Base-by-base conservation (phyloP, 2,888 invertebrate genomes). In the Diarsia rubi region DNA sequence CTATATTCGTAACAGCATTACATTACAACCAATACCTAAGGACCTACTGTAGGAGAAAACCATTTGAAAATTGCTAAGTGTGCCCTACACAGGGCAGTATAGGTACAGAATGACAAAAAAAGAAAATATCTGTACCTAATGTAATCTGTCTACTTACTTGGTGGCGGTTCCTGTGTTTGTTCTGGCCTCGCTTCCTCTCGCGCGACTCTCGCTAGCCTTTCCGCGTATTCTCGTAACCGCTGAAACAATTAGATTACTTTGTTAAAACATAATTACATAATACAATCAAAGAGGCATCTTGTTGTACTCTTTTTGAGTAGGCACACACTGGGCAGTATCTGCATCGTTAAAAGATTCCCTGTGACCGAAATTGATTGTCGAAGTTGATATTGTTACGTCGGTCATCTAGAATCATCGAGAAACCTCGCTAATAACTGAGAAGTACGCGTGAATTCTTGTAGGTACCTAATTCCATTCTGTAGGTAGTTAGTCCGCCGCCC, bases 151-250 rank as follows among this genome's bases (percentile, higher is more conserved):
- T 73, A 83, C 68, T 75, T 79, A 83, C 83, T 83, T 64, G 64
- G 74, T 37, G 84, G 79, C 27, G 59, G 75, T 62, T 81, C 78
- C 57, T 79, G 70, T 75, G 85, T 59, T 63, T 86, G 89, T 77
- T 89, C 92, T 42, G 91, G 90, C 31, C 92, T 88, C 1, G 92
- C 89, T 85, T 95, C 93, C 80, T 95, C 96, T 45, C 95, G 88
- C 0, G 93, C 90, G 47, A 94, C 92, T 78, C 96, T 90, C 24
- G 92, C 93, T 71, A 93, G 87, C 71, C 92, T 93, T 70, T 90
- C 92, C 3, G 86, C 91, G 78, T 91, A 87, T 67, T 92, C 92
- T 12, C 93, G 91, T 57, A 90, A 86, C 64, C 89, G 88, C 95
- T 96, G 92, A 75, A 95, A 93, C 84, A 89, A 90, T 59, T 8